These are phyloP conservation scores for Hestina assimilis DNA, from an alignment of 1,140 invertebrate species.

Conservation along the genomic window DNA sequence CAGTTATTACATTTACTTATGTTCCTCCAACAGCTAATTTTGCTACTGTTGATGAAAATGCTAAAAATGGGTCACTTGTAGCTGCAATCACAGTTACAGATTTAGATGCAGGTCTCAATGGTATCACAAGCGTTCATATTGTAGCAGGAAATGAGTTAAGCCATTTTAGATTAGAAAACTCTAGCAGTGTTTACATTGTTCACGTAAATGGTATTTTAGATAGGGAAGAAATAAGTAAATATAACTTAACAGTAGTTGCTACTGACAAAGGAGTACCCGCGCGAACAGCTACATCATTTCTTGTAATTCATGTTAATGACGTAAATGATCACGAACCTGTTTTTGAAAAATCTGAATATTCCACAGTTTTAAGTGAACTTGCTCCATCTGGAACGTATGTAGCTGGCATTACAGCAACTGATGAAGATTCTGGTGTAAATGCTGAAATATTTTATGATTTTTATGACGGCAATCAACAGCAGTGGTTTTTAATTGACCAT, in stretches of 20 bases:
- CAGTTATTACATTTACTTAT: slow-evolving; percentile 93
- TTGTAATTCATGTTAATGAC: slow-evolving; percentile 96
- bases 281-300: slow-evolving; percentile 89
- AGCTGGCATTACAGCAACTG: slow-evolving; percentile 91
- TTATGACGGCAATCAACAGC: slow-evolving; percentile 90
- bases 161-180: slow-evolving; percentile 92
- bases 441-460: slow-evolving; percentile 93
- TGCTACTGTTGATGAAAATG: slow-evolving; percentile 96
- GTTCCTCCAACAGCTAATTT: slow-evolving; percentile 89
- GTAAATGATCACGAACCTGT: slow-evolving; percentile 97
- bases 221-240: slow-evolving; percentile 93
- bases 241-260: slow-evolving; percentile 94
- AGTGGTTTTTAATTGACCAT: slow-evolving; percentile 92
- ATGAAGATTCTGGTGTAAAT: slow-evolving; percentile 94
- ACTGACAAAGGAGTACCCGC: slow-evolving; percentile 92
- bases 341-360: slow-evolving; percentile 96
- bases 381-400: slow-evolving; percentile 92
- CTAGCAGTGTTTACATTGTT: slow-evolving; percentile 91
- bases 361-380: slow-evolving; percentile 91
- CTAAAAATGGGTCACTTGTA: slow-evolving; percentile 91
- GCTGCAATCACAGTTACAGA: slow-evolving; percentile 96
- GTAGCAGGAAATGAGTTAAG: slow-evolving; percentile 92
- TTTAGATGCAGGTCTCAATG: slow-evolving; percentile 93
- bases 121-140: slow-evolving; percentile 91
- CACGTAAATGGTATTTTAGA: slow-evolving; percentile 95